Conservation (phyloP, 2,888 invertebrate species). For the Hedya salicella region DNA sequence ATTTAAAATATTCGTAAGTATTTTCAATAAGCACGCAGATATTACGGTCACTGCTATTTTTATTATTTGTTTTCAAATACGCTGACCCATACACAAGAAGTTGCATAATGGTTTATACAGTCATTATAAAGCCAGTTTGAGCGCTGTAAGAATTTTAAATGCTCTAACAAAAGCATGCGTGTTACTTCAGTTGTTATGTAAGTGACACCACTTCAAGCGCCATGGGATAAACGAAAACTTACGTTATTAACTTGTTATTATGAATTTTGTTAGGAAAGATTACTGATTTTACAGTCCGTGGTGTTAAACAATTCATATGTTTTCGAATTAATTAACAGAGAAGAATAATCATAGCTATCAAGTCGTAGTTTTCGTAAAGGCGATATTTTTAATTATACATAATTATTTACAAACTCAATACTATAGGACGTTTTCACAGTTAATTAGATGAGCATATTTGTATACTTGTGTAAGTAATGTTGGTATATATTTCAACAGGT, state of each 20-base stretch:
- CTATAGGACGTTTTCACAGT: conserved; percentile 42
- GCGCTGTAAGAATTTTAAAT: too few relatives aligned
- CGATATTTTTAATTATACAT: conserved; percentile 57
- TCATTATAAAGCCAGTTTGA: too few relatives aligned
- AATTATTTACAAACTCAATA: conserved; percentile 54
- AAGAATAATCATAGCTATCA: conserved; percentile 43
- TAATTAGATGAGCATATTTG: not conserved
- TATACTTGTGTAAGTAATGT: not conserved
- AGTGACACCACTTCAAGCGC: too few relatives aligned
- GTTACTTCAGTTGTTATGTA: too few relatives aligned
- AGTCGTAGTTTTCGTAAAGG: conserved; percentile 62
- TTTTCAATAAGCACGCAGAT: too few relatives aligned
- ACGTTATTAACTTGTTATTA: not conserved
- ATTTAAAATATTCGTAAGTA: not conserved
- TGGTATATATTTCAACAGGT: not conserved
- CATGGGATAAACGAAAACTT: not conserved
- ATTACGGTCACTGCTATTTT: not conserved
- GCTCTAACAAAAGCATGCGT: too few relatives aligned
- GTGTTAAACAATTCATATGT: conserved; percentile 45
- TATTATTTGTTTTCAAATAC: too few relatives aligned
- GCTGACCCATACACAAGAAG: too few relatives aligned
- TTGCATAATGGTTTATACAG: too few relatives aligned
- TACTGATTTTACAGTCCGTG: conserved; percentile 23
- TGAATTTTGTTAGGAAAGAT: not conserved
- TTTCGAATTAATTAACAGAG: conserved; percentile 39